Base-by-base conservation (phyloP, 2,797 vertebrate species). In the Chloroceryle amazona region DNA sequence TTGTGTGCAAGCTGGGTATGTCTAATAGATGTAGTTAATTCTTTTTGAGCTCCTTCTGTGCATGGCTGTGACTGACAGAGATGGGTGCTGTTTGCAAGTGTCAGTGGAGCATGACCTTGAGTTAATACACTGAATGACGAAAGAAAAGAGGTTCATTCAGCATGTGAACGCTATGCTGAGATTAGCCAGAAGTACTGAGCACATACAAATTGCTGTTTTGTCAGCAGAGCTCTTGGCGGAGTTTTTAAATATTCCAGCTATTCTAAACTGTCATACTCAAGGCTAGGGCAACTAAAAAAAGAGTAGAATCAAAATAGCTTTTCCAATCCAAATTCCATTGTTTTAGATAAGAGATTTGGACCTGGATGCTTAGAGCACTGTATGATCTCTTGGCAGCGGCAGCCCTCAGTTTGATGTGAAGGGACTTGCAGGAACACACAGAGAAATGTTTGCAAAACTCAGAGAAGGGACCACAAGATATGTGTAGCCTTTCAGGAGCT, bases 111-210 rank as follows among this genome's bases (percentile, higher is more conserved):
- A 86, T 95, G 94, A 97, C 97, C 97, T 95, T 81, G 2, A 96
- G 95, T 95, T 96, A 97, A 96, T 95, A 93, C 60, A 67, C 1
- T 93, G 95, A 95, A 96, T 74, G 93, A 97, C 93, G 92, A 96
- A 84, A 96, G 95, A 81, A 97, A 97, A 81, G 85, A 92, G 92
- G 92, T 89, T 82, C 92, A 95, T 97, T 97, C 96, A 95, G 94
- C 84, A 80, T 78, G 62, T 96, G 96, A 96, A 93, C 68, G 62
- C 90, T 79, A 22, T 19, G 60, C 86, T 88, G 93, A 96, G 86
- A 94, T 95, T 94, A 96, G 44, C 92, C 96, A 91, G 91, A 91
- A 92, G 37, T 83, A 91, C 74, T 51, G 74, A 79, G 62, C 78
- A 90, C 81, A 51, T 54, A 94, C 72, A 94, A 96, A 97, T 91